Percentiles rank a stretch among this genome's conserved stretches.
These are phyloP conservation scores for Otocyon megalotis DNA, from an alignment of 2,113 vertebrate genomes.

Conservation along the genomic window DNA sequence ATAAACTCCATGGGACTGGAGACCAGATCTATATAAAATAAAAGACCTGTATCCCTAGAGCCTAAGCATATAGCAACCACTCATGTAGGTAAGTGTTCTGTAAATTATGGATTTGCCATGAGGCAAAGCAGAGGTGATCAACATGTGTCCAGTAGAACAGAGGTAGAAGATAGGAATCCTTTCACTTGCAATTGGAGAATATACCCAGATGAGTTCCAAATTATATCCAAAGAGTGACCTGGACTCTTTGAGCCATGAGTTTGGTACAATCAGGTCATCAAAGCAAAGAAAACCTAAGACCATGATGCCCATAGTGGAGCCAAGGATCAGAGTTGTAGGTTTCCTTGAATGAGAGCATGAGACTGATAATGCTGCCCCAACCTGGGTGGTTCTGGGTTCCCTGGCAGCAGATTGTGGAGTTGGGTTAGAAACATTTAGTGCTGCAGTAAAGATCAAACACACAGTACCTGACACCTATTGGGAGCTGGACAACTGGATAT, in stretches of 20 bases:
- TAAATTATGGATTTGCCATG: not conserved
- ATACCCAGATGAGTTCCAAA: not conserved
- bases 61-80: not conserved
- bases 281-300: conserved; percentile 31
- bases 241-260: not conserved
- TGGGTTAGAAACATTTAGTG: not conserved
- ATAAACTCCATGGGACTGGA: not conserved
- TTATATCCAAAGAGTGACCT: not conserved
- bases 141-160: not conserved
- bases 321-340: not conserved
- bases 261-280: not conserved
- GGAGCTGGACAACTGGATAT: not conserved
- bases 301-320: not conserved
- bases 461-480: not conserved
- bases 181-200: not conserved
- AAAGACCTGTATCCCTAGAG: not conserved
- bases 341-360: not conserved
- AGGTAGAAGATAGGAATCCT: not conserved
- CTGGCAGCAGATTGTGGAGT: not conserved
- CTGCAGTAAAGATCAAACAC: not conserved
- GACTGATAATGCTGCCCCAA: not conserved
- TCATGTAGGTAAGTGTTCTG: not conserved
- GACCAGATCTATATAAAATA: not conserved
- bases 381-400: not conserved
- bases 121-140: not conserved